These are phyloP conservation scores for Puma concolor DNA, from an alignment of 2,113 vertebrate species.

Conservation along the genomic window DNA sequence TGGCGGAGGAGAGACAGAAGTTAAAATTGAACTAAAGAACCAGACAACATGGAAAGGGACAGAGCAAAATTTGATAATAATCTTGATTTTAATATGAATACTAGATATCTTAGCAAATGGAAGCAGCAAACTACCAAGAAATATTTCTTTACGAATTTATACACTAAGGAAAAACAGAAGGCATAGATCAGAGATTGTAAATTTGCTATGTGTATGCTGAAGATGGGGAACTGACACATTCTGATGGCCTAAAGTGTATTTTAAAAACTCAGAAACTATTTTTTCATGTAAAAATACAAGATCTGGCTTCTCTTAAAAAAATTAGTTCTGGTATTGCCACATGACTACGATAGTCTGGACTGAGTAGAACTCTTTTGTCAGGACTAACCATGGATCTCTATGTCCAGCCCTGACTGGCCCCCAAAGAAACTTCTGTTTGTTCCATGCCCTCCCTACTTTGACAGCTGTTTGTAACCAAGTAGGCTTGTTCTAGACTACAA, in stretches of 20 bases:
- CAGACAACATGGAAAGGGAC: neutral
- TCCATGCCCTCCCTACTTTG: neutral
- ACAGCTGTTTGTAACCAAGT: neutral
- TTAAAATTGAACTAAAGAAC: neutral
- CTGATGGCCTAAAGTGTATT: neutral
- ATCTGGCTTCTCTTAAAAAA: neutral
- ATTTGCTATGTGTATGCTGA: neutral
- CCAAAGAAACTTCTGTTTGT: neutral
- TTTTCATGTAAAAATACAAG: neutral
- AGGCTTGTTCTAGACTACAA: neutral
- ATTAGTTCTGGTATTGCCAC: neutral
- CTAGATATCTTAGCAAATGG: neutral
- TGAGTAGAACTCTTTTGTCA: neutral
- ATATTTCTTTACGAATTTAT: slow-evolving; percentile 10
- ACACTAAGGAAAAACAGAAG: neutral
- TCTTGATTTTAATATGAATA: neutral
- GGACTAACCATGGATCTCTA: fast-evolving
- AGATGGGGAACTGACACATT: neutral
- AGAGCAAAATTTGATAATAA: neutral
- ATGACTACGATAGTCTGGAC: neutral
- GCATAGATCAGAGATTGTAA: neutral
- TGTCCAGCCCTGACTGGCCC: neutral
- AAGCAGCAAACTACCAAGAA: neutral
- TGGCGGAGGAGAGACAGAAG: neutral
- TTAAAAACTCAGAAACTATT: neutral